Conservation (phyloP, 1,140 invertebrate species). For the Drosophila arizonae region DNA sequence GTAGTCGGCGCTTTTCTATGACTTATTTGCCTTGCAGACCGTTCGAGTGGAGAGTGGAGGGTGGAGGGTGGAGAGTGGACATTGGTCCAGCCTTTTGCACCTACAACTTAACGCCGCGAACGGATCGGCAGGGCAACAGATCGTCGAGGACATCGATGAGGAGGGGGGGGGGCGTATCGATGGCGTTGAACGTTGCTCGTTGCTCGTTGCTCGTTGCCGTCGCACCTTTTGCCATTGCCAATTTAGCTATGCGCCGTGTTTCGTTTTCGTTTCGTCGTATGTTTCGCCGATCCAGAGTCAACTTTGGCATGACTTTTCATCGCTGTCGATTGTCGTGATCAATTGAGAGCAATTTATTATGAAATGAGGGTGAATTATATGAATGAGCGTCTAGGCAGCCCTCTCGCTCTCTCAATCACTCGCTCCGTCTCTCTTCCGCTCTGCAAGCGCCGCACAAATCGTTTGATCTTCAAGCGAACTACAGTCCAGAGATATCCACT, state of each 20-base stretch:
- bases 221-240: constrained; percentile 58
- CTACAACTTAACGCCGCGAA: constrained; percentile 76
- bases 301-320: constrained; percentile 82
- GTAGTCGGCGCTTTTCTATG: constrained; percentile 56
- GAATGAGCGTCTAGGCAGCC: constrained; percentile 65
- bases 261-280: constrained; percentile 60
- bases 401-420: constrained; percentile 18
- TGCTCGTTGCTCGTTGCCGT: constrained; percentile 22
- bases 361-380: constrained; percentile 83
- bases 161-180: constrained; percentile 13
- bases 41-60: not conserved
- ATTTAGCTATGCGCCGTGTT: constrained; percentile 63
- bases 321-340: constrained; percentile 83
- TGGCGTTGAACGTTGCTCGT: constrained; percentile 12
- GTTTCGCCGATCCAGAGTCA: constrained; percentile 65
- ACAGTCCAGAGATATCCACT: constrained; percentile 10
- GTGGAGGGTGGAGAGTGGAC: no score
- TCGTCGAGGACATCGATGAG: constrained; percentile 10
- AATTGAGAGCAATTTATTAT: constrained; percentile 83
- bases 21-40: constrained; percentile 66
- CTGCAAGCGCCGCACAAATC: constrained; percentile 76
- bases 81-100: constrained; percentile 43
- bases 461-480: constrained; percentile 71
- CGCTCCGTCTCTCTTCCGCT: constrained; percentile 16
- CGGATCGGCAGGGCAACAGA: constrained; percentile 29